Conservation (phyloP, 2,113 vertebrate genomes). For the Ciconia boyciana region DNA sequence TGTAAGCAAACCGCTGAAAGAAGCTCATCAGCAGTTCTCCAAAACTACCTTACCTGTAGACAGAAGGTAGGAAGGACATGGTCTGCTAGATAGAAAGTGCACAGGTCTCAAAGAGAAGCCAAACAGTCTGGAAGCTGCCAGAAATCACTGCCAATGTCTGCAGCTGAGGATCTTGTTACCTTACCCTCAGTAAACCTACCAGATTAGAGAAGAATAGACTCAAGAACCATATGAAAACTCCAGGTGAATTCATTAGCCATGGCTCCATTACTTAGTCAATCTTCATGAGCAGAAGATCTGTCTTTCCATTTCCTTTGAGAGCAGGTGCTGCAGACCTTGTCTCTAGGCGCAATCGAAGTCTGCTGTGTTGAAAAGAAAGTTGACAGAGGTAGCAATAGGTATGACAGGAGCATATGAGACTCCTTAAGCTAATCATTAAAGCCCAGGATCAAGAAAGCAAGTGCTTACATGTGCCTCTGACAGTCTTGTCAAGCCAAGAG, state of each 20-base stretch:
- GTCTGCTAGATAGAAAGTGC: neutral
- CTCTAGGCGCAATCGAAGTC: neutral
- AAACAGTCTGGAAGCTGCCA: neutral
- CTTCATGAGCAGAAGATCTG: neutral
- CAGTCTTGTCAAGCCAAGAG: slow-evolving; percentile 28
- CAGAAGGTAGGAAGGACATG: neutral
- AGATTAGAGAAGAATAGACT: neutral
- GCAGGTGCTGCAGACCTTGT: slow-evolving; percentile 22
- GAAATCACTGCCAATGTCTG: neutral
- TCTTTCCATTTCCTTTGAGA: neutral
- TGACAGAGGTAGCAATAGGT: slow-evolving; percentile 47
- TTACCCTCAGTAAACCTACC: neutral
- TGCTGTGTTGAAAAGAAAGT: slow-evolving; percentile 38
- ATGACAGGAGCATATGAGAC: slow-evolving; percentile 49
- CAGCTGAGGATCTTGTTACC: neutral
- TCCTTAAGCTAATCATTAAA: slow-evolving; percentile 56
- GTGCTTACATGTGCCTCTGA: slow-evolving; percentile 23
- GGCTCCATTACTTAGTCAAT: neutral
- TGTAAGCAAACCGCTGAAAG: neutral
- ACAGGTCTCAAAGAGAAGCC: neutral
- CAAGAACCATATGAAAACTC: neutral
- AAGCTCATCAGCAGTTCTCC: neutral
- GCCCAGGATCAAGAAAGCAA: slow-evolving; percentile 40
- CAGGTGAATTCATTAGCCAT: neutral
- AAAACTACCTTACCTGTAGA: neutral